Evolutionary conservation across 1,140 invertebrate genomes (phyloP), one percentile per base, ranked within the genome.

Genomic region (Chrysomallon squamiferum): DNA sequence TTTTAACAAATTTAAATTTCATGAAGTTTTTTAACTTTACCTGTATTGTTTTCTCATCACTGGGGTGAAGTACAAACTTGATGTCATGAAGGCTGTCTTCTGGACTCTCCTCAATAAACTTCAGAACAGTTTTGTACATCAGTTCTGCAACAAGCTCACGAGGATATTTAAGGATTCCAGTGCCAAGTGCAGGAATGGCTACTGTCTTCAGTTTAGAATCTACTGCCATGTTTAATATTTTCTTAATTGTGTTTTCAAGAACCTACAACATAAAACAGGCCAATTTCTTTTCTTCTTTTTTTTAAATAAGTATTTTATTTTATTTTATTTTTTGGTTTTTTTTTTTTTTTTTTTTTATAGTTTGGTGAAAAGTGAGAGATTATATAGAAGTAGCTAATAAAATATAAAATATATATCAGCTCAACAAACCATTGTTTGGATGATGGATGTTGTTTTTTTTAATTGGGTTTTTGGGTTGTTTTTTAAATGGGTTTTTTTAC

Each of bases 171-270:
- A 75, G 69, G 18, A 52, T 65, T 29, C 76, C 76, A 41, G 76
- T 74, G 11, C 76, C 76, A 2, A 77, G 29, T 4, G 73, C 76
- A 30, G 76, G 76, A 35, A 77, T 66, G 3, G 68, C 68, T 45
- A 73, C 65, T 54, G 50, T 54, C 11, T 54, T 54, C 25, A 25
- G 25, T 0, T 9, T 27, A 1, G 50, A 22, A 25, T 54, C 6
- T 18, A 27, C 22, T 29, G 50, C 25, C 50, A 27, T 54, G 18
- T 3, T 54, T 25, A 54, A 22, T 25, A 54, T 15, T 15, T 25
- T 30, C 4, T 54, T 54, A 3, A 54, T 25, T 3, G 50, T 54
- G 13, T 27, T 30, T 30, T 25, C 15, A 15, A 54, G 29, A 22
- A 30, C 29, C 50, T 54, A 18, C n/a, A n/a, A 54, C n/a, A 27